phyloP scores from a whole-genome alignment of 2,888 invertebrate species.

The Tenthredo scrophulariae region DNA sequence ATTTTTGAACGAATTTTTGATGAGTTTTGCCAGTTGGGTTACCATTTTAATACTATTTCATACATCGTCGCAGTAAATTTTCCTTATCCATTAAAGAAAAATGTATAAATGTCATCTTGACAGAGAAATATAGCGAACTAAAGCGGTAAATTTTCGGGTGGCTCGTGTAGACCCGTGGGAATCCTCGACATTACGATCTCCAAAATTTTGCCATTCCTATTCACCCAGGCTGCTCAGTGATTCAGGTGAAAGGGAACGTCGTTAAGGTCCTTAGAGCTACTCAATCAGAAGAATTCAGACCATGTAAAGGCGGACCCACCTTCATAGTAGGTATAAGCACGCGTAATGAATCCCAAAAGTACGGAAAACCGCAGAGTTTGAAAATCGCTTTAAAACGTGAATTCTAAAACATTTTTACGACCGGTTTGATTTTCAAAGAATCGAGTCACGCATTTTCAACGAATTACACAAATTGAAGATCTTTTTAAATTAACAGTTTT shows the following conservation, averaged over 20 bases:
- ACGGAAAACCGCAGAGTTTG: background rate
- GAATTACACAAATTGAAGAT: too few relatives aligned
- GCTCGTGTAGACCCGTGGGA: background rate
- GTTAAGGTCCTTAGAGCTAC: background rate
- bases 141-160: background rate
- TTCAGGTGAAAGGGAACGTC: background rate
- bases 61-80: background rate
- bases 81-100: background rate
- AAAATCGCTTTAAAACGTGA: background rate
- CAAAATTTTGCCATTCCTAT: slow-evolving; percentile 16
- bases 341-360: background rate
- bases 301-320: background rate
- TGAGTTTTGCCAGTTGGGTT: background rate
- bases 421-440: background rate
- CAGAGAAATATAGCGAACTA: background rate
- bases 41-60: background rate
- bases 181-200: slow-evolving; percentile 11
- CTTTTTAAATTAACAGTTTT: background rate
- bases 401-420: background rate
- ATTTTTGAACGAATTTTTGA: background rate
- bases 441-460: background rate
- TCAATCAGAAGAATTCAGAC: background rate
- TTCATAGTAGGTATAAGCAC: background rate
- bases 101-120: slow-evolving; percentile 22
- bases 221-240: background rate